phyloP scores from a whole-genome alignment of 2,113 vertebrate species.

The Turdus rufiventris region DNA sequence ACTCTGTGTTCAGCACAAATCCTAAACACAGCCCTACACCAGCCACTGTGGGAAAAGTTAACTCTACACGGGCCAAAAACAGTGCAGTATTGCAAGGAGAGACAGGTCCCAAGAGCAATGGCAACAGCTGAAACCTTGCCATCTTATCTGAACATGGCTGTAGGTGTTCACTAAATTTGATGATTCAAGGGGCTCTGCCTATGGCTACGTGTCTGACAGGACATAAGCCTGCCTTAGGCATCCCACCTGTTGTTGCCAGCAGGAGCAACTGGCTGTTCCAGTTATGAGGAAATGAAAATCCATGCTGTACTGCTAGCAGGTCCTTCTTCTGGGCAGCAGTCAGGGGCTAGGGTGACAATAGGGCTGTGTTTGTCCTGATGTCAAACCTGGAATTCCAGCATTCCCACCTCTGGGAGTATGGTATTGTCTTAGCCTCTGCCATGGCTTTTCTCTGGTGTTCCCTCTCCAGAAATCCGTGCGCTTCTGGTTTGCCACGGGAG shows the following conservation, averaged over 20 bases:
- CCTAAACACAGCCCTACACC: not conserved
- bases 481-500: slow-evolving; percentile 95
- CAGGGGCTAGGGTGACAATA: not conserved
- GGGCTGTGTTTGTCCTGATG: not conserved
- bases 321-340: not conserved
- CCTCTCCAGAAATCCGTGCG: slow-evolving; percentile 78
- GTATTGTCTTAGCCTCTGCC: not conserved
- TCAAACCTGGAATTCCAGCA: not conserved
- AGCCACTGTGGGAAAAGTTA: not conserved
- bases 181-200: not conserved
- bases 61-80: not conserved
- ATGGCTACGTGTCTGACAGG: not conserved
- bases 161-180: not conserved
- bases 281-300: not conserved
- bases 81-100: not conserved
- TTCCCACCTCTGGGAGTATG: not conserved
- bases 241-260: not conserved
- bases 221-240: not conserved
- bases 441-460: not conserved
- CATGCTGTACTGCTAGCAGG: not conserved
- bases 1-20: not conserved
- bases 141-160: not conserved
- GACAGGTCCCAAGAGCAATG: not conserved
- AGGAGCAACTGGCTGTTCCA: not conserved
- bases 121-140: not conserved